Evolutionary conservation across 2,113 vertebrate genomes (phyloP).

Genomic region (Ivindomyrus marchei): DNA sequence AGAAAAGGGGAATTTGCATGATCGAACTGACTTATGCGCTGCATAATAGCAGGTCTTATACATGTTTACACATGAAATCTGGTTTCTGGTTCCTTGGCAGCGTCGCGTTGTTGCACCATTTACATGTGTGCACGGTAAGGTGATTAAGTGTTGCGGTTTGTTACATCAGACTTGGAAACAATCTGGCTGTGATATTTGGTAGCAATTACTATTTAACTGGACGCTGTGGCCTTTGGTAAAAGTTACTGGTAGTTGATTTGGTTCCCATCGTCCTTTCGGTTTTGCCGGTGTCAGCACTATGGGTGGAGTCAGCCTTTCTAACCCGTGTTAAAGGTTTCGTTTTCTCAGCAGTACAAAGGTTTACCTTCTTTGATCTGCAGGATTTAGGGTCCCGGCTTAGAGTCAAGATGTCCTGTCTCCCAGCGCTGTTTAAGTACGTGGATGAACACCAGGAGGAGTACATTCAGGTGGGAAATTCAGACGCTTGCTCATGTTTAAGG

Average conservation of each 20-base stretch:
- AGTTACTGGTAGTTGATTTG: not conserved
- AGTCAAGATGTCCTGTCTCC: slow-evolving; percentile 70
- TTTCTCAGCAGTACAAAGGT: not conserved
- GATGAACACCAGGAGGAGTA: slow-evolving; percentile 86
- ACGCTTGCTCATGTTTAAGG: not conserved
- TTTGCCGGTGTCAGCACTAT: not conserved
- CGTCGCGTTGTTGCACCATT: not conserved
- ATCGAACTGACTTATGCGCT: not conserved
- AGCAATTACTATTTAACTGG: not conserved
- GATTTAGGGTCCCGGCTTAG: not conserved
- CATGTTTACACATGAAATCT: not conserved
- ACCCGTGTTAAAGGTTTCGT: not conserved
- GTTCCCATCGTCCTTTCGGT: not conserved
- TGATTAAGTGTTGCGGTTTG: not conserved
- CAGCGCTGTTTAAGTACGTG: slow-evolving; percentile 75
- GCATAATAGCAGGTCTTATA: not conserved
- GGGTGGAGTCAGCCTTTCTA: not conserved
- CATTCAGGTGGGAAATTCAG: slow-evolving; percentile 63
- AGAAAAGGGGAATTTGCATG: not conserved
- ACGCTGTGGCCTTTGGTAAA: not conserved
- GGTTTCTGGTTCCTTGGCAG: not conserved
- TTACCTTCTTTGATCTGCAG: not conserved
- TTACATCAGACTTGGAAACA: not conserved
- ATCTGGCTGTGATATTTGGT: not conserved
- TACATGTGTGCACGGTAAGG: not conserved